phyloP scores from a whole-genome alignment of 2,888 invertebrate genomes.

The Torymus aiolomorphi region DNA sequence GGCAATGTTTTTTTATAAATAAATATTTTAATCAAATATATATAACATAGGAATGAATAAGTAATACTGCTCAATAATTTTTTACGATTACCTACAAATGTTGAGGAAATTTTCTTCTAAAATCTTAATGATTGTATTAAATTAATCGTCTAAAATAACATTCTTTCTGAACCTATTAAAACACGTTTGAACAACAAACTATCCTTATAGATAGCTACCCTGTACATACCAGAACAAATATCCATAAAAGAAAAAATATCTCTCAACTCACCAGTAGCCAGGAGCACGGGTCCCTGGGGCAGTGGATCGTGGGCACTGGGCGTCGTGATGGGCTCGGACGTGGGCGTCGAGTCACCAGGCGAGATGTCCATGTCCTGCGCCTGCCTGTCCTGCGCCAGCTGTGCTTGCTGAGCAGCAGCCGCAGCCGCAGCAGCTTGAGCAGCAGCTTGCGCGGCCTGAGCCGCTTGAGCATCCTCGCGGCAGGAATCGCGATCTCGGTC shows the following conservation, averaged over 20 bases:
- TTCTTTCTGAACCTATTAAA: background rate
- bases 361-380: constrained; percentile 96
- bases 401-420: constrained; percentile 76
- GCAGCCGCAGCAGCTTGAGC: constrained; percentile 56
- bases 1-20: no score
- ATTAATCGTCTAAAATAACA: no score
- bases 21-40: no score
- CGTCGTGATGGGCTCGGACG: constrained; percentile 83
- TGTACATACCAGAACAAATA: background rate
- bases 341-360: constrained; percentile 91
- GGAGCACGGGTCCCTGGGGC: constrained; percentile 80
- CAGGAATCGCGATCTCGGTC: constrained; percentile 71
- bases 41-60: no score
- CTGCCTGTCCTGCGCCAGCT: constrained; percentile 73
- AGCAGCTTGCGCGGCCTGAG: constrained; percentile 69
- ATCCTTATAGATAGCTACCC: background rate
- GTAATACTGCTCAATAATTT: no score
- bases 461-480: constrained; percentile 65
- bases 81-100: no score
- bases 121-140: no score
- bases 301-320: constrained; percentile 78
- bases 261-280: constrained; percentile 77
- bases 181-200: background rate
- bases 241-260: background rate
- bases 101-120: no score